Evolutionary conservation across 2,888 invertebrate genomes (phyloP).

Genomic region (Napeogenes sylphis): DNA sequence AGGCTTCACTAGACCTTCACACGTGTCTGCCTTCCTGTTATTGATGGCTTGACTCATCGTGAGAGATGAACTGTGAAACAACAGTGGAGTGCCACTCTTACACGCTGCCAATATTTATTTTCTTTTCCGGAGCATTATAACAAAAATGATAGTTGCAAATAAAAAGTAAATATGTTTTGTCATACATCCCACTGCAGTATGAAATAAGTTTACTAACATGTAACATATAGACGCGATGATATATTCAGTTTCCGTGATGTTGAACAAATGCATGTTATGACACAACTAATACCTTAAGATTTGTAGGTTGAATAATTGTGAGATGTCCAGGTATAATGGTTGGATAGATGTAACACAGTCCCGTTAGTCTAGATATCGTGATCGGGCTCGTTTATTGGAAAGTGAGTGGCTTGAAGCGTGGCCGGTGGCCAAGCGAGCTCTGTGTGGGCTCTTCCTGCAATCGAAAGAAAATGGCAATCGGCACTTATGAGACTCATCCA

Average conservation of each 20-base stretch:
- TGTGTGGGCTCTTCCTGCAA: conserved; percentile 39
- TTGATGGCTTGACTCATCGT: conserved; percentile 37
- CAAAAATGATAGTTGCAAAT: too few species aligned
- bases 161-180: too few species aligned
- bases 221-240: conserved; percentile 37
- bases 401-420: conserved; percentile 64
- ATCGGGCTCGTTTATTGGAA: conserved; percentile 71
- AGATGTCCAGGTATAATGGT: conserved; percentile 49
- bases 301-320: conserved; percentile 20
- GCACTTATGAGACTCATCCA: background rate
- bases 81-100: conserved; percentile 21
- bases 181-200: too few species aligned
- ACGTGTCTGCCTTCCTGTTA: conserved; percentile 39
- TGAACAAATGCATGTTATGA: conserved; percentile 38
- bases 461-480: conserved; percentile 40
- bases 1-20: conserved; percentile 36
- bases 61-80: conserved; percentile 35
- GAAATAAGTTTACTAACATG: too few species aligned
- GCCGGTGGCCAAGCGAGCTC: conserved; percentile 48
- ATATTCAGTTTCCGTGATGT: conserved; percentile 46
- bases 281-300: conserved; percentile 22
- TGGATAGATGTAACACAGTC: conserved; percentile 59
- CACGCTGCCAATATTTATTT: conserved; percentile 9
- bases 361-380: conserved; percentile 72
- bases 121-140: conserved; percentile 1